phyloP scores from a whole-genome alignment of 2,888 invertebrate genomes.

The Phortica okadai region DNA sequence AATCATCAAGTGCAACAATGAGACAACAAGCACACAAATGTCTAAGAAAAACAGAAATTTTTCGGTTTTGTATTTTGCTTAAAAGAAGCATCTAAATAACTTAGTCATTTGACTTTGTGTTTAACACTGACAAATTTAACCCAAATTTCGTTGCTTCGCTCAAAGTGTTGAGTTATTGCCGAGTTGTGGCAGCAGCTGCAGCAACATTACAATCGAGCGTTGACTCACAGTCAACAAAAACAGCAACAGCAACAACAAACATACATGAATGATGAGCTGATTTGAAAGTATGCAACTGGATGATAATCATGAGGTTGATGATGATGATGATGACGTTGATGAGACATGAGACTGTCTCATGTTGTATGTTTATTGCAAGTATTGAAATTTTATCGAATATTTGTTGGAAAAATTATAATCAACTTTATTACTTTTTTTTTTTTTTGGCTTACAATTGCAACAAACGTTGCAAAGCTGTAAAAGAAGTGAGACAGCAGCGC shows the following conservation, averaged over 20 bases:
- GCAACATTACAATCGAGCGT: no score
- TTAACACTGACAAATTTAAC: constrained; percentile 57
- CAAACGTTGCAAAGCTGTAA: no score
- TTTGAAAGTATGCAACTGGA: constrained; percentile 64
- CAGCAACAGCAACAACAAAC: background rate
- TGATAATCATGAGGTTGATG: constrained; percentile 50
- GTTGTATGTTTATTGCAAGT: no score
- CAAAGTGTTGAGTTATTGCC: constrained; percentile 32
- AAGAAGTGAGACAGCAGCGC: no score
- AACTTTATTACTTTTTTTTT: no score
- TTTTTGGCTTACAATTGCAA: no score
- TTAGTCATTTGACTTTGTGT: background rate
- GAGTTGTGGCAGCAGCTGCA: constrained; percentile 31
- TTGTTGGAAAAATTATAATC: no score
- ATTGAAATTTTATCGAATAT: no score
- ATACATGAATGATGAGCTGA: constrained; percentile 36
- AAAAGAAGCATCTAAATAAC: constrained; percentile 10
- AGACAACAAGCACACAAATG: background rate
- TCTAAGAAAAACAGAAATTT: constrained; percentile 25
- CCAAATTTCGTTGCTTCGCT: constrained; percentile 46
- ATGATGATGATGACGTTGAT: background rate
- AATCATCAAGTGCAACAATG: background rate
- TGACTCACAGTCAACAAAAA: no score
- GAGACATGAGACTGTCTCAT: background rate
- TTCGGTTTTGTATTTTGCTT: background rate